These are phyloP conservation scores for Dorcus parallelipipedus DNA, from an alignment of 2,888 invertebrate genomes.

Conservation along the genomic window DNA sequence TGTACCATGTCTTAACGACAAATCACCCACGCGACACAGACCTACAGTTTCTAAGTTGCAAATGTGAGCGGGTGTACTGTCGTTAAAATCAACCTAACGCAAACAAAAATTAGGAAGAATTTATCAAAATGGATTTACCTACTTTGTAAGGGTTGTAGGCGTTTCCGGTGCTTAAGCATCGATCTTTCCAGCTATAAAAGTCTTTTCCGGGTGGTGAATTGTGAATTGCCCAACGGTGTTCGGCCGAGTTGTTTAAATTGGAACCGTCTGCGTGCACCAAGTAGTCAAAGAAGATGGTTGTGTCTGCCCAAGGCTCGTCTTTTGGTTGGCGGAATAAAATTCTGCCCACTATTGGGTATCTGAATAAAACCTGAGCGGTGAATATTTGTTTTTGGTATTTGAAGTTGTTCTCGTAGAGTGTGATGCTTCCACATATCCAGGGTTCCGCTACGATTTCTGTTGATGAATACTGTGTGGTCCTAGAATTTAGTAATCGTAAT, in stretches of 20 bases:
- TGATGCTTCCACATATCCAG: slow-evolving; percentile 65
- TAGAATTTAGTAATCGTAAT: slow-evolving; percentile 22
- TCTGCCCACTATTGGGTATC: slow-evolving; percentile 82
- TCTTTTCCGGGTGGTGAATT: slow-evolving; percentile 76
- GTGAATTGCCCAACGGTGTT: slow-evolving; percentile 84
- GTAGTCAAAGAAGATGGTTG: slow-evolving; percentile 77
- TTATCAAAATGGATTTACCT: slow-evolving; percentile 4
- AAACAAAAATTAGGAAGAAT: slow-evolving; percentile 13
- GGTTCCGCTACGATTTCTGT: slow-evolving; percentile 47
- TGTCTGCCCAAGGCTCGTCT: slow-evolving; percentile 80
- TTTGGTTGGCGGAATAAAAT: slow-evolving; percentile 78
- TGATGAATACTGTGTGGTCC: slow-evolving; percentile 51
- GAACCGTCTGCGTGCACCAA: slow-evolving; percentile 86
- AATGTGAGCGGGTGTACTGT: slow-evolving; percentile 54
- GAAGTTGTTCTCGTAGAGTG: slow-evolving; percentile 61
- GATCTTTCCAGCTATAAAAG: slow-evolving; percentile 85
- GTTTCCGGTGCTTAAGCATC: slow-evolving; percentile 76
- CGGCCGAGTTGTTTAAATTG: slow-evolving; percentile 66
- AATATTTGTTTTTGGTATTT: slow-evolving; percentile 68
- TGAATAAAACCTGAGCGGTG: slow-evolving; percentile 76
- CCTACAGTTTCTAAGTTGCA: slow-evolving; percentile 59
- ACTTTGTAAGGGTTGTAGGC: slow-evolving; percentile 77
- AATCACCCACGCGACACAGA: slow-evolving; percentile 73
- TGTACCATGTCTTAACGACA: slow-evolving; percentile 67
- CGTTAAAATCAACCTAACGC: slow-evolving; percentile 57